Conservation (phyloP, 1,140 invertebrate genomes). For the Bombus sylvicola region DNA sequence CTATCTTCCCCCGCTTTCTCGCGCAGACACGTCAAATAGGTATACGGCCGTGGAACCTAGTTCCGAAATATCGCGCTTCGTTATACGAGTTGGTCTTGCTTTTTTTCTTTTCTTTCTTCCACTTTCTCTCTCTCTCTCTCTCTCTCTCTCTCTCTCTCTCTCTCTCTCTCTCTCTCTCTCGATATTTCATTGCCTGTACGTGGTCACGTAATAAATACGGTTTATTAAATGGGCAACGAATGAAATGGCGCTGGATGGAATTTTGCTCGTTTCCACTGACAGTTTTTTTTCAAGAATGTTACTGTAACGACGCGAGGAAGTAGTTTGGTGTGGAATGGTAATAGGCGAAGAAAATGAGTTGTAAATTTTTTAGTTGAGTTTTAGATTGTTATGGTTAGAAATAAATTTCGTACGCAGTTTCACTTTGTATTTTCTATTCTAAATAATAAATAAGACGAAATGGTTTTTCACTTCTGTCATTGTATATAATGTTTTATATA, state of each 20-base stretch:
- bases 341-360: not conserved
- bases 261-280: not conserved
- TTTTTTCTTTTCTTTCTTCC: no score
- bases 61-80: constrained; percentile 43
- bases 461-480: not conserved
- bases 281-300: constrained; percentile 3
- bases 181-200: not conserved
- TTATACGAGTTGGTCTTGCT: constrained; percentile 11
- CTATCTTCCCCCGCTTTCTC: not conserved
- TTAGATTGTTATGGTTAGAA: not conserved
- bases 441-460: no score
- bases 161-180: not conserved
- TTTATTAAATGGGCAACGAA: constrained; percentile 46
- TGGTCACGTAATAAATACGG: constrained; percentile 20
- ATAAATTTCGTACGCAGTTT: no score
- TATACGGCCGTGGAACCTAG: constrained; percentile 21
- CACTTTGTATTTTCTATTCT: no score
- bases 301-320: not conserved
- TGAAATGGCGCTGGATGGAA: not conserved
- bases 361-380: not conserved
- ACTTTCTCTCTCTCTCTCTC: not conserved
- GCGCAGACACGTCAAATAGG: constrained; percentile 29
- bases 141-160: no score
- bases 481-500: not conserved
- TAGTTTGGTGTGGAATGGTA: not conserved